Conservation (phyloP, 2,888 invertebrate species). For the Belgica antarctica region DNA sequence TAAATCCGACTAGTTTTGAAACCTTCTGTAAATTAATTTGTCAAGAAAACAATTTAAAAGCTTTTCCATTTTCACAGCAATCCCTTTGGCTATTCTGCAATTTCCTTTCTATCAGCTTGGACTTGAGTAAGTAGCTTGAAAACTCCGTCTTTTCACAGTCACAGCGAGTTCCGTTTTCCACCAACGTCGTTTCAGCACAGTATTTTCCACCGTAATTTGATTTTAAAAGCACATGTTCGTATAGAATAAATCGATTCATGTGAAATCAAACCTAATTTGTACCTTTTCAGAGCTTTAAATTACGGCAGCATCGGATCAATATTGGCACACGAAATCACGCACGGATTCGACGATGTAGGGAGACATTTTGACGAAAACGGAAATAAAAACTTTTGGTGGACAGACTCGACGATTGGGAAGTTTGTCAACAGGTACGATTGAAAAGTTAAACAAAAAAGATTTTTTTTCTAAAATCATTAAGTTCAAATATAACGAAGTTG, state of each 20-base stretch:
- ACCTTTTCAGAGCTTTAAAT: constrained; percentile 67
- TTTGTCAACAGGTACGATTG: constrained; percentile 67
- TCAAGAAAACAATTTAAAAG: too few species aligned
- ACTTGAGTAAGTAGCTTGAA: constrained; percentile 66
- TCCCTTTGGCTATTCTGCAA: constrained; percentile 79
- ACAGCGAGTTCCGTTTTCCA: constrained; percentile 6
- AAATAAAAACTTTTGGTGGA: constrained; percentile 89
- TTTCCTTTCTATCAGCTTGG: constrained; percentile 82
- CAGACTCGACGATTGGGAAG: constrained; percentile 68
- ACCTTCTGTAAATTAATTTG: too few species aligned
- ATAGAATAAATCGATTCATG: too few species aligned
- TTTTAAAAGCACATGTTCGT: neutral
- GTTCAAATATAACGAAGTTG: too few species aligned
- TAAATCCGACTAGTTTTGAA: neutral
- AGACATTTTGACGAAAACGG: constrained; percentile 82
- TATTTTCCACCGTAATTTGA: too few species aligned
- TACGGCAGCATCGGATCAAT: constrained; percentile 79
- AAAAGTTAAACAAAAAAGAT: neutral
- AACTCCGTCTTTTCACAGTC: neutral
- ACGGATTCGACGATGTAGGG: constrained; percentile 59
- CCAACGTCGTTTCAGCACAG: neutral
- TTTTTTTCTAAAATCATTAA: neutral
- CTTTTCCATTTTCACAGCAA: constrained; percentile 62
- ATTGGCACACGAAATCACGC: constrained; percentile 71
- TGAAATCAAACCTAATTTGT: too few species aligned